Conservation (phyloP, 2,113 vertebrate genomes). For the Furnarius figulus region DNA sequence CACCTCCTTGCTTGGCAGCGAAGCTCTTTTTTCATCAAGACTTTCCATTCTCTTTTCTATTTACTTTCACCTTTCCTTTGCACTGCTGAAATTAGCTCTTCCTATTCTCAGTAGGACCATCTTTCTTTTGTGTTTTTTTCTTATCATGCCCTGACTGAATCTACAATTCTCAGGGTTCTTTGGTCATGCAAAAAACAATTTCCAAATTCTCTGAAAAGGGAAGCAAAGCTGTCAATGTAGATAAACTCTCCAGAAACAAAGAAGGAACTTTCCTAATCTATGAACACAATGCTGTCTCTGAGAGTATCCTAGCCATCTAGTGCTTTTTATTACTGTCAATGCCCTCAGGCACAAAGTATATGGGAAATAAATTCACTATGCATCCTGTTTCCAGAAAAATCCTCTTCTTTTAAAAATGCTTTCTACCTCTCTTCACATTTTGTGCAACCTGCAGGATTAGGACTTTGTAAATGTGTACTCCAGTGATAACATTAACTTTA, state of each 20-base stretch:
- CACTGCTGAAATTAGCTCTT: background rate
- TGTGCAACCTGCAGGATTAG: background rate
- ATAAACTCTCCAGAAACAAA: slow-evolving; percentile 24
- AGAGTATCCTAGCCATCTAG: background rate
- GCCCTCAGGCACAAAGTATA: background rate
- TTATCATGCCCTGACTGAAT: background rate
- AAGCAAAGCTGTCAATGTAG: slow-evolving; percentile 35
- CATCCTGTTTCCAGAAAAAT: background rate
- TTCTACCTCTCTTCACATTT: background rate
- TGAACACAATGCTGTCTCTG: background rate
- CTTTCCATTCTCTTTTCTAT: background rate
- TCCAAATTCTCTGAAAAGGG: background rate
- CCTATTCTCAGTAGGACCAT: background rate
- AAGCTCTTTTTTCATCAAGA: background rate
- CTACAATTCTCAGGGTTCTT: background rate
- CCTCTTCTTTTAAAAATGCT: background rate
- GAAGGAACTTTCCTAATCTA: slow-evolving; percentile 1
- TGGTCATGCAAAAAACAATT: background rate
- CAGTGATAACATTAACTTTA: background rate
- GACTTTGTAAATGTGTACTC: background rate
- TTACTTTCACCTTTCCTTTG: background rate
- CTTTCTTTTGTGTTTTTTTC: background rate
- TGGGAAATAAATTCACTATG: background rate
- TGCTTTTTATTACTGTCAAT: background rate
- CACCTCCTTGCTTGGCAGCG: background rate